These are phyloP conservation scores for Fregetta grallaria DNA, from an alignment of 2,113 vertebrate genomes.

Conservation along the genomic window DNA sequence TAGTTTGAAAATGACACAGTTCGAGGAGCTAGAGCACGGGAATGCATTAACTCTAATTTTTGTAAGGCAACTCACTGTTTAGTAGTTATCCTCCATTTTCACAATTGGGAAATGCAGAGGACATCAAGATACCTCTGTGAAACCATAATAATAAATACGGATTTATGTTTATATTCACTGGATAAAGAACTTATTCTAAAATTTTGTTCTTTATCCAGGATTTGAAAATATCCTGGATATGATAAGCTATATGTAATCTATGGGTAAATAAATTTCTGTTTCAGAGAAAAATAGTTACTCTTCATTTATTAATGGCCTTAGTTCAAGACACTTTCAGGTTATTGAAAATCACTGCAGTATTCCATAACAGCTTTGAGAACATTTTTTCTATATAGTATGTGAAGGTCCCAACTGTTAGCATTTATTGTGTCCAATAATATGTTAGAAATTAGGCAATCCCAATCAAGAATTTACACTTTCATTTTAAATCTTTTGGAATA, in stretches of 20 bases:
- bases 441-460: neutral
- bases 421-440: neutral
- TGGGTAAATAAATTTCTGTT: neutral
- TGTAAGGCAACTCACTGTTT: neutral
- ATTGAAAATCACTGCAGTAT: neutral
- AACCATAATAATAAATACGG: neutral
- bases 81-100: neutral
- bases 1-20: neutral
- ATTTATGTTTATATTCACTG: neutral
- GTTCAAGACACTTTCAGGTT: neutral
- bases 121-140: neutral
- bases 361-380: neutral
- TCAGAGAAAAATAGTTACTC: neutral
- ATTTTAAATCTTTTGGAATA: neutral
- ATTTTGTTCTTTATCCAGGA: neutral
- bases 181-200: neutral
- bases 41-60: neutral
- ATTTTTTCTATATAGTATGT: neutral
- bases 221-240: neutral
- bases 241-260: neutral
- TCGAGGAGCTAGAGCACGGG: neutral
- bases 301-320: neutral
- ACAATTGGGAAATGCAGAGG: neutral
- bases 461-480: neutral
- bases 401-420: neutral